phyloP scores from a whole-genome alignment of 2,888 invertebrate species.

The Orchestes rusci region DNA sequence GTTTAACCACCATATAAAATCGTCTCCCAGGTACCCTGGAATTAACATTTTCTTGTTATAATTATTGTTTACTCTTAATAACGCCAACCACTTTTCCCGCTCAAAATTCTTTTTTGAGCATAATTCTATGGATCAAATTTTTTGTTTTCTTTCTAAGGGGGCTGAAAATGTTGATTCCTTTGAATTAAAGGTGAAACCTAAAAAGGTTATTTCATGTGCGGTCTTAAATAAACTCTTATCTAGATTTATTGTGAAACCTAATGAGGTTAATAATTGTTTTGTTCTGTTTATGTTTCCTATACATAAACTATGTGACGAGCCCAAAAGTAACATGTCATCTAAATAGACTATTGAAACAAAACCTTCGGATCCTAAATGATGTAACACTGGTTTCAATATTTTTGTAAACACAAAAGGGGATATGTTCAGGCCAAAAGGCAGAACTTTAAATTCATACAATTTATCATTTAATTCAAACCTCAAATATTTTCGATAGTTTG shows the following conservation, averaged over 20 bases:
- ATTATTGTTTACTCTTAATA: conserved; percentile 6
- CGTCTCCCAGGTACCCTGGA: conserved; percentile 2
- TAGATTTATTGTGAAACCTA: too few species aligned
- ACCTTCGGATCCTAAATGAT: conserved; percentile 2
- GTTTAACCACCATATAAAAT: conserved; percentile 9
- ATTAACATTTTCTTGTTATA: conserved; percentile 6
- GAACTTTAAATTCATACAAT: conserved; percentile 8
- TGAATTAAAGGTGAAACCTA: conserved; percentile 2
- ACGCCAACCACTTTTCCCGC: conserved; percentile 1
- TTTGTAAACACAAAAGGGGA: conserved; percentile 10
- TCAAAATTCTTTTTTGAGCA: conserved; percentile 2
- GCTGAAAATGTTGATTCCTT: conserved; percentile 3
- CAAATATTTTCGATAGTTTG: conserved; percentile 9
- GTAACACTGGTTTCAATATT: conserved; percentile 9
- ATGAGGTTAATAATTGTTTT: too few species aligned
- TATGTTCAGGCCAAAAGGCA: conserved; percentile 10
- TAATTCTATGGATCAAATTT: conserved; percentile 1
- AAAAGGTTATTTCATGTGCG: too few species aligned
- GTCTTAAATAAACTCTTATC: too few species aligned
- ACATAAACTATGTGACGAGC: too few species aligned
- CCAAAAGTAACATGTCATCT: conserved; percentile 5
- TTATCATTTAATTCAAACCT: conserved; percentile 7
- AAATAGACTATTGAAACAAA: conserved; percentile 3
- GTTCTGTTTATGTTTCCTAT: too few species aligned
- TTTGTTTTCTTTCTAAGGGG: conserved; percentile 1